Percentiles rank a stretch among this genome's conserved stretches.
Conservation (phyloP, 1,140 invertebrate genomes). For the Lepidurus couesii region DNA sequence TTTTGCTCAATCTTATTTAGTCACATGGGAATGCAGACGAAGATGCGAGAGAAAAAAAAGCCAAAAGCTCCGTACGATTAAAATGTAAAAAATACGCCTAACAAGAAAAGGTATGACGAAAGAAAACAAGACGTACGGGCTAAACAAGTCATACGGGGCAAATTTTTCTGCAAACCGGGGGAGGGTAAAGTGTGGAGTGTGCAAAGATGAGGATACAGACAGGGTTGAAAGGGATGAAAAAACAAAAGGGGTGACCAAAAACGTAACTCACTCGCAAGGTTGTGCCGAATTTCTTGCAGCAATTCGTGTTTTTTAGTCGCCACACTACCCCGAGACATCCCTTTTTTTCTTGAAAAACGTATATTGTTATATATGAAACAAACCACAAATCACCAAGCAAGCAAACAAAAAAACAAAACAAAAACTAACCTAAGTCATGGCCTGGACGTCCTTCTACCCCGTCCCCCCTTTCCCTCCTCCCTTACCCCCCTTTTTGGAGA, state of each 20-base stretch:
- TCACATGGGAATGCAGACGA: not conserved
- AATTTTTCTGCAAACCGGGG: not conserved
- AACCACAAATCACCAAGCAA: not conserved
- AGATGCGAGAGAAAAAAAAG: not conserved
- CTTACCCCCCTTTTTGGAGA: no score
- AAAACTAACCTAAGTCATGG: constrained; percentile 14
- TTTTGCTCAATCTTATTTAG: constrained; percentile 19
- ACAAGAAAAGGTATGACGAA: no score
- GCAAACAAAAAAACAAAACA: not conserved
- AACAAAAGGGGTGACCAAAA: constrained; percentile 10
- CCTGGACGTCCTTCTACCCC: not conserved
- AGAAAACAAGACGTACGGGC: no score
- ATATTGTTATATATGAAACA: no score
- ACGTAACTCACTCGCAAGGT: constrained; percentile 10
- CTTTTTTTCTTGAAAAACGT: no score
- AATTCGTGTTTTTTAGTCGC: not conserved
- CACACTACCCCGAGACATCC: not conserved
- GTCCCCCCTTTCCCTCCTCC: not conserved
- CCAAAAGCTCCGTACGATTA: not conserved
- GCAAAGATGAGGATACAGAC: not conserved
- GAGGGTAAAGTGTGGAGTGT: not conserved
- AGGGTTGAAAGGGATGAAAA: not conserved
- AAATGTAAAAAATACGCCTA: no score
- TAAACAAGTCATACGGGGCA: not conserved
- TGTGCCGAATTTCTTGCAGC: not conserved